Conservation (phyloP, 2,797 vertebrate species). For the Momotus momota region DNA sequence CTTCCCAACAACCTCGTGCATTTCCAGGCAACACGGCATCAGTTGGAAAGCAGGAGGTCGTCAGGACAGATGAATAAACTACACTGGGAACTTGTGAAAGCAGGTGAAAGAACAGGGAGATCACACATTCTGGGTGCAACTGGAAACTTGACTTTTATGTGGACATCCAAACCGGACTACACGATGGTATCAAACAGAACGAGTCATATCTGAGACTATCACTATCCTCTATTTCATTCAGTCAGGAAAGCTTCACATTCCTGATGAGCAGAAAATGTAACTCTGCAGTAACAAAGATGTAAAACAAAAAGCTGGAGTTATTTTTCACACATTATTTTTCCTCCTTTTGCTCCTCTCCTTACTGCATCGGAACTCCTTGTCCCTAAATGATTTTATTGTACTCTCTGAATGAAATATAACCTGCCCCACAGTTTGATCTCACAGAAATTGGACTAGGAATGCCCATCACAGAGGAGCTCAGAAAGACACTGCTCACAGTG, state of each 20-base stretch:
- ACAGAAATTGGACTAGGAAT: not conserved
- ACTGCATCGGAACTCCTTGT: not conserved
- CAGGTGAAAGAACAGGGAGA: not conserved
- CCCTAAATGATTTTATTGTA: not conserved
- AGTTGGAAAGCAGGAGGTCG: not conserved
- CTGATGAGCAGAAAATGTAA: not conserved
- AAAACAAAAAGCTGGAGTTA: not conserved
- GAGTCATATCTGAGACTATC: not conserved
- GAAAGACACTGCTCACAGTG: not conserved
- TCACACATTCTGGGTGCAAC: not conserved
- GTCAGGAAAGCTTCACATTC: not conserved
- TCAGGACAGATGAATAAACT: not conserved
- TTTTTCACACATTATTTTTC: not conserved
- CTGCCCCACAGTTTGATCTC: not conserved
- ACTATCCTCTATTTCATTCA: rapidly evolving
- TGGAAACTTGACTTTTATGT: rapidly evolving
- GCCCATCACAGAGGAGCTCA: not conserved
- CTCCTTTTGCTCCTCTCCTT: too few species aligned
- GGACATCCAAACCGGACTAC: not conserved
- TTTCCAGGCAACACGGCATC: not conserved
- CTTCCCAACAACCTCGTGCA: not conserved
- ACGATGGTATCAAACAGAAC: not conserved
- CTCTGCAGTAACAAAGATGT: not conserved
- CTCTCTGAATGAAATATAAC: not conserved
- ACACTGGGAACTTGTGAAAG: not conserved